A percentile compares a stretch with the other conserved stretches of the same genome.
Evolutionary conservation across 2,113 vertebrate species (phyloP).

Genomic region (Sakesphorus luctuosus): DNA sequence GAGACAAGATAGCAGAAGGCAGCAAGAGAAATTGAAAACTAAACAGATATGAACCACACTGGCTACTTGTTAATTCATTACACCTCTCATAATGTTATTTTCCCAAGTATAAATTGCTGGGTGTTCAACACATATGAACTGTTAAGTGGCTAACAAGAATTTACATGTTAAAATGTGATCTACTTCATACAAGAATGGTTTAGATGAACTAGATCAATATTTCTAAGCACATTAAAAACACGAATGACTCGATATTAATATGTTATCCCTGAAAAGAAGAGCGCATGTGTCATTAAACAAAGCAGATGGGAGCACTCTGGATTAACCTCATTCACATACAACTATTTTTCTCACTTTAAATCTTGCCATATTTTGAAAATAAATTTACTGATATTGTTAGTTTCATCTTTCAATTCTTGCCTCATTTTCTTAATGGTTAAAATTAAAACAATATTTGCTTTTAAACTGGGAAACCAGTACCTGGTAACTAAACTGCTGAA

Average conservation of each 20-base stretch:
- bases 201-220: background rate
- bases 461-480: background rate
- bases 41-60: background rate
- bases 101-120: background rate
- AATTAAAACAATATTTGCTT: background rate
- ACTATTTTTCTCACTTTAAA: background rate
- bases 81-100: background rate
- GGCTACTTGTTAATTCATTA: background rate
- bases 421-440: background rate
- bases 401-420: background rate
- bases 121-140: background rate
- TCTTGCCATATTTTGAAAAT: background rate
- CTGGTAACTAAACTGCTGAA: background rate
- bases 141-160: background rate
- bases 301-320: background rate
- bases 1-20: background rate
- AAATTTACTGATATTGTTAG: background rate
- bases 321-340: background rate
- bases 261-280: background rate
- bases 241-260: background rate
- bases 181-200: background rate
- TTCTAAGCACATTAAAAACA: background rate
- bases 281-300: background rate
- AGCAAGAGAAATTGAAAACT: background rate
- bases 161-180: background rate